These are phyloP conservation scores for Lasius fuliginosus DNA, from an alignment of 2,888 invertebrate genomes.

Conservation along the genomic window DNA sequence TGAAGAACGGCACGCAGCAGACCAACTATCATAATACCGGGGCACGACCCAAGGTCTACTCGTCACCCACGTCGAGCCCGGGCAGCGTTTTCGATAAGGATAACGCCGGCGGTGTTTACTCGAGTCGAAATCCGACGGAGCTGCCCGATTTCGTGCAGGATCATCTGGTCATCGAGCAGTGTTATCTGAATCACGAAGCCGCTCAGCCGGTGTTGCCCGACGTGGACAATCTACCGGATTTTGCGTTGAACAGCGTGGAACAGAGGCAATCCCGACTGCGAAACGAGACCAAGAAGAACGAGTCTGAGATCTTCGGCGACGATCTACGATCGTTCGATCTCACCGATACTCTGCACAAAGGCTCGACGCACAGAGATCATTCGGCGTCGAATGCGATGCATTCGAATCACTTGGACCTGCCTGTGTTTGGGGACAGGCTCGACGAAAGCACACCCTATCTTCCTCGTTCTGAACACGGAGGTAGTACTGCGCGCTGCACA, in stretches of 20 bases:
- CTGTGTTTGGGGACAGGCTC: conserved; percentile 69
- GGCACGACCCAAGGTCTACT: conserved; percentile 92
- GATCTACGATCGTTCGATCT: conserved; percentile 76
- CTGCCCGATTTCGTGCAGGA: conserved; percentile 96
- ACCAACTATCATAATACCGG: conserved; percentile 91
- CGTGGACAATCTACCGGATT: conserved; percentile 90
- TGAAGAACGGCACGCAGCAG: conserved; percentile 89
- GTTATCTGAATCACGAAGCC: conserved; percentile 87
- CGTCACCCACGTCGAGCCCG: conserved; percentile 85
- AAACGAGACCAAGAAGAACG: conserved; percentile 65
- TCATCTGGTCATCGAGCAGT: conserved; percentile 94
- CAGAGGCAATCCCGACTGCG: conserved; percentile 71
- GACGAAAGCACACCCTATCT: conserved; percentile 61
- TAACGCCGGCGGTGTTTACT: conserved; percentile 85
- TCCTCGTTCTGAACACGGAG: conserved; percentile 75
- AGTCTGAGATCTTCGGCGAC: conserved; percentile 66
- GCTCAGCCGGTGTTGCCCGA: conserved; percentile 87
- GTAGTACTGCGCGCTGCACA: conserved; percentile 57
- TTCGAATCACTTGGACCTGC: conserved; percentile 74
- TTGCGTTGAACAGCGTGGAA: conserved; percentile 88
- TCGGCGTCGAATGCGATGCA: conserved; percentile 56
- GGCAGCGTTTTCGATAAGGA: conserved; percentile 87
- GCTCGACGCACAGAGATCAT: conserved; percentile 58
- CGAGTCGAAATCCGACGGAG: conserved; percentile 88
- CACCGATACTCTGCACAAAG: conserved; percentile 77